Percentiles rank a stretch among this genome's conserved stretches.
Conservation (phyloP, 2,888 invertebrate genomes). For the Drosophila recens region DNA sequence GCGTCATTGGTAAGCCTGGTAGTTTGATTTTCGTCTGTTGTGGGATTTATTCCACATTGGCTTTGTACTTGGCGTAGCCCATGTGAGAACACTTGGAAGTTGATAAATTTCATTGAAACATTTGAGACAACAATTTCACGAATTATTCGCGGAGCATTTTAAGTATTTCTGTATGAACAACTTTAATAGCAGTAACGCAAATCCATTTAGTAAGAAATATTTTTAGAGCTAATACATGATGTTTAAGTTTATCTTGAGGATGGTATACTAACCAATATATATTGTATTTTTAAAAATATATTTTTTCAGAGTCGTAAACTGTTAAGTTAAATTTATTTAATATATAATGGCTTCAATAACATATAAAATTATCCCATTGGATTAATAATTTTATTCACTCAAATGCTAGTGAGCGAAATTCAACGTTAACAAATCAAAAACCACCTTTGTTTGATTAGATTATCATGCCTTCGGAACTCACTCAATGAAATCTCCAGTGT, state of each 20-base stretch:
- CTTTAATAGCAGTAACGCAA: not conserved
- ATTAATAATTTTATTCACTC: constrained; percentile 1
- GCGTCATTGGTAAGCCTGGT: constrained; percentile 34
- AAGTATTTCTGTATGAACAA: not conserved
- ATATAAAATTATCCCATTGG: not conserved
- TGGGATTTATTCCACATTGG: constrained; percentile 61
- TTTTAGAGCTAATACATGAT: not conserved
- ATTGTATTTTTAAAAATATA: too few relatives aligned
- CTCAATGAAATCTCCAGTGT: constrained; percentile 19
- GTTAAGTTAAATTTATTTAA: too few relatives aligned
- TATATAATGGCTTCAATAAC: not conserved
- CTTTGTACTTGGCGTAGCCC: constrained; percentile 25
- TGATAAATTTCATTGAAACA: constrained; percentile 34
- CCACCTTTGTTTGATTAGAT: constrained; percentile 40
- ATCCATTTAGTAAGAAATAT: not conserved
- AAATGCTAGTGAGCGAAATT: constrained; percentile 5
- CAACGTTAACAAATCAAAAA: constrained; percentile 35
- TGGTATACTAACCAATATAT: not conserved
- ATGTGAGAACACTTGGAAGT: constrained; percentile 8
- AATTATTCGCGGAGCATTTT: not conserved
- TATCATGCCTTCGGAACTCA: constrained; percentile 1
- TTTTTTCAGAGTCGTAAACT: too few relatives aligned
- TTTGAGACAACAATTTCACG: constrained; percentile 3
- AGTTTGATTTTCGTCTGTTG: constrained; percentile 45
- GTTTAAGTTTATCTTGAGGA: not conserved